A percentile compares a stretch with the other conserved stretches of the same genome.
phyloP scores from a whole-genome alignment of 2,113 vertebrate species.

The Gyps fulvus region DNA sequence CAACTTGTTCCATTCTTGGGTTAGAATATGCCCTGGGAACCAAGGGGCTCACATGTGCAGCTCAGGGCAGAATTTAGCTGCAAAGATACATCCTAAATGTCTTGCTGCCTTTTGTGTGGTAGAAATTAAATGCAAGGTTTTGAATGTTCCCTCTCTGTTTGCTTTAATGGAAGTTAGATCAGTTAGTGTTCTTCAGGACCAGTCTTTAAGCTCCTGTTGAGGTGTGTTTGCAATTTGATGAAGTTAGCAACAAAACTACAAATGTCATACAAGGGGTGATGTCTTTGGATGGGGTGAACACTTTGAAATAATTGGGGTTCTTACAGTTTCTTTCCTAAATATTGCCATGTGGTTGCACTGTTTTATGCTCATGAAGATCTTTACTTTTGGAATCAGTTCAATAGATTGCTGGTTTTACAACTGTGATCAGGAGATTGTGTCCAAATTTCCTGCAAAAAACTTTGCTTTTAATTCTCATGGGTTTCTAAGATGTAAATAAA shows the following conservation, averaged over 20 bases:
- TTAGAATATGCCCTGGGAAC: background rate
- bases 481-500: conserved; percentile 4
- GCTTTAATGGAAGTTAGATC: background rate
- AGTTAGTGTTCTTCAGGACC: background rate
- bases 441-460: background rate
- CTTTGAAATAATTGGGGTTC: background rate
- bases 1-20: background rate
- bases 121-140: background rate
- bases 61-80: background rate
- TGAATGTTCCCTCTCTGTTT: background rate
- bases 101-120: background rate
- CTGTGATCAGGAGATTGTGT: background rate
- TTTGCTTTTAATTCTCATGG: background rate
- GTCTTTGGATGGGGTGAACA: background rate
- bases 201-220: background rate
- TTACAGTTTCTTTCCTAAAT: background rate
- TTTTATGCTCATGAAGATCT: background rate
- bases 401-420: background rate
- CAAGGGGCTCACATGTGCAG: background rate
- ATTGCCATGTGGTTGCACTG: background rate
- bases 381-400: background rate
- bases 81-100: background rate
- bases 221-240: background rate
- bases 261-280: background rate
- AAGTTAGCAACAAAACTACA: background rate